Evolutionary conservation across 2,113 vertebrate species (phyloP).

Genomic region (Pluvianellus socialis): DNA sequence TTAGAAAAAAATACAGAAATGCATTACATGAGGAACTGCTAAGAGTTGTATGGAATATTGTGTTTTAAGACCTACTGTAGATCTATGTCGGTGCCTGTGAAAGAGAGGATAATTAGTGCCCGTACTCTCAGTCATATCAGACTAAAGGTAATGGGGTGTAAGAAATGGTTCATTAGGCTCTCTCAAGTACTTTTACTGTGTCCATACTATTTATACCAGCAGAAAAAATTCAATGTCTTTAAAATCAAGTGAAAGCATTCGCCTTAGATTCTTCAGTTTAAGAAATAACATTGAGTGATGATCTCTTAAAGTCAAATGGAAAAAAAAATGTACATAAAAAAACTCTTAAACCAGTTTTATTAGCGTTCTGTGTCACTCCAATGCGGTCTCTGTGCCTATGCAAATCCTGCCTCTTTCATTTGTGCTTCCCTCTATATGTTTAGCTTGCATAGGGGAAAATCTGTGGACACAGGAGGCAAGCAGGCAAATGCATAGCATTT

Average conservation of each 20-base stretch:
- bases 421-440: background rate
- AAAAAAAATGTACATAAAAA: constrained; percentile 62
- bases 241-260: constrained; percentile 79
- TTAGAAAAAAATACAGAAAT: constrained; percentile 72
- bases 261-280: constrained; percentile 68
- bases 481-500: background rate
- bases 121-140: constrained; percentile 82
- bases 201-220: constrained; percentile 84
- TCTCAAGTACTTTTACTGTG: constrained; percentile 84
- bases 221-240: constrained; percentile 77
- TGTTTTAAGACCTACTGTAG: constrained; percentile 78
- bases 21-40: constrained; percentile 66
- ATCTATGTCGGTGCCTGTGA: constrained; percentile 75
- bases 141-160: constrained; percentile 86
- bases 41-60: constrained; percentile 73
- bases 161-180: constrained; percentile 85
- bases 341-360: constrained; percentile 24
- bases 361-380: constrained; percentile 13
- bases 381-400: background rate
- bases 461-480: background rate
- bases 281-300: constrained; percentile 73
- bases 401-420: constrained; percentile 39
- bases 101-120: constrained; percentile 82
- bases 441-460: background rate
- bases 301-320: constrained; percentile 65